Base-by-base conservation (phyloP, 1,140 invertebrate genomes). In the Zaprionus camerounensis region DNA sequence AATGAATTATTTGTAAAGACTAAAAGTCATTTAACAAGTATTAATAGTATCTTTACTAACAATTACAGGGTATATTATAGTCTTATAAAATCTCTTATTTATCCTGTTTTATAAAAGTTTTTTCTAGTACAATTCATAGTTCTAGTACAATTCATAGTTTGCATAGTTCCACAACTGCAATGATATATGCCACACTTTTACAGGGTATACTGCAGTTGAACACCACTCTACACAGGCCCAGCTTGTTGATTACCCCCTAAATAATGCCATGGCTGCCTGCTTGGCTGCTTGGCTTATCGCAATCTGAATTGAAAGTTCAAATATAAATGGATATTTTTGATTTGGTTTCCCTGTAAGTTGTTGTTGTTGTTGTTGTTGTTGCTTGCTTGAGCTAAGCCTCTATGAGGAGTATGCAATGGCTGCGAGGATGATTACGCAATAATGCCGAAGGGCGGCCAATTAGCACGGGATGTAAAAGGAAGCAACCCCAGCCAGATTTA, bases 271-370 rank as follows among this genome's bases (percentile, higher is more conserved):
- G 0, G 44, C 36, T 46, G n/a, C 41, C 31, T 34, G 31, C 31
- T 34, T 34, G 31, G 31, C 4, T 51, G 69, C 55, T 75, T 71
- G 67, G 72, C 72, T 75, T 75, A 75, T 75, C 72, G 72, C 72
- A 36, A 76, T 72, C 71, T 80, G 59, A 78, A 80, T 80, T 77
- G 70, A 73, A 70, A 68, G 58, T 80, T 68, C 53, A 72, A 74
- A 66, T 73, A 77, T 70, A 77, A 80, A 74, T 78, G 75, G 61
- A 67, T 62, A 62, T 73, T 73, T 64, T 67, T 68, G 62, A 63
- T 67, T 67, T 11, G 24, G 22, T 67, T 76, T 66, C 46, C n/a
- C 63, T 67, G 55, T 72, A 59, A 62, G 58, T 70, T 46, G 41
- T 17, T 46, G n/a, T 46, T 46, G 41, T 20, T 46, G 41, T 46